phyloP scores from a whole-genome alignment of 2,888 invertebrate genomes.

The Pyrrhia umbra region DNA sequence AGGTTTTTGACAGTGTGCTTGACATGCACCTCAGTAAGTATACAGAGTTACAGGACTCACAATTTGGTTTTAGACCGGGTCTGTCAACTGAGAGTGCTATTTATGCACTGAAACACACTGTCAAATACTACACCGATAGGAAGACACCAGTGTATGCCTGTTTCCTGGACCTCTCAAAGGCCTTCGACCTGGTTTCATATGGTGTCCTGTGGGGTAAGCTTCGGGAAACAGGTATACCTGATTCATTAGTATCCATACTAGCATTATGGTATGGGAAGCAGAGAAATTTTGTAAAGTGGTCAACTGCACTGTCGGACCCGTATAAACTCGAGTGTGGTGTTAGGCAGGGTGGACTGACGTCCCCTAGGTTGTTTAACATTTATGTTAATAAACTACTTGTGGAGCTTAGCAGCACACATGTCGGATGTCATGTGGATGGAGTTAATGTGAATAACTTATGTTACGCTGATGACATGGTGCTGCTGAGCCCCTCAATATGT shows the following conservation, averaged over 20 bases:
- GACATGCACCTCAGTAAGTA: background rate
- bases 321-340: slow-evolving; percentile 3
- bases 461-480: background rate
- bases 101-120: background rate
- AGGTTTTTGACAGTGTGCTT: slow-evolving; percentile 2
- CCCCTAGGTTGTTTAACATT: background rate
- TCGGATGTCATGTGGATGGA: background rate
- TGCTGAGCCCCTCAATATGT: no score
- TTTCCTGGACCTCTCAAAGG: slow-evolving; percentile 5
- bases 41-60: background rate
- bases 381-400: background rate
- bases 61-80: slow-evolving; percentile 6
- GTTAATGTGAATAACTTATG: background rate
- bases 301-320: background rate
- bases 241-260: background rate
- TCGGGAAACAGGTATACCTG: background rate
- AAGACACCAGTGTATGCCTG: slow-evolving; percentile 5
- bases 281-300: background rate
- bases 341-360: background rate
- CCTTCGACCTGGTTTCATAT: background rate
- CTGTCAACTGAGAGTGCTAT: slow-evolving; percentile 10
- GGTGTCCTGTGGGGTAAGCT: background rate
- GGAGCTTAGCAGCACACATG: slow-evolving; percentile 8
- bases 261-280: background rate
- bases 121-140: slow-evolving; percentile 2